These are phyloP conservation scores for Andrena dorsata DNA, from an alignment of 2,888 invertebrate species.

Conservation along the genomic window DNA sequence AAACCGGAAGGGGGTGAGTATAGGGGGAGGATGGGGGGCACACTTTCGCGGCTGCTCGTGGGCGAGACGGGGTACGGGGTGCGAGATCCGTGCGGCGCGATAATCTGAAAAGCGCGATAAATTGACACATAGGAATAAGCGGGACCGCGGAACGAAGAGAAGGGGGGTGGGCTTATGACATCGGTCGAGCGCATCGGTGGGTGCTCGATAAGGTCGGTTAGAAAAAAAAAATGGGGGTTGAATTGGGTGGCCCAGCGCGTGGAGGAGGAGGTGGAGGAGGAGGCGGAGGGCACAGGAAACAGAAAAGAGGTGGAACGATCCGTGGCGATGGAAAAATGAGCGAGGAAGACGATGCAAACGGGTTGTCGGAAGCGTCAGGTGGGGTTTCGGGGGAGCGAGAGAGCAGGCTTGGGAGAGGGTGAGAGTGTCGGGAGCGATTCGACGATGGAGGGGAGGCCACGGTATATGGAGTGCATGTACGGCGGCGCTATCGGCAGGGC, in stretches of 20 bases:
- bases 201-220: slow-evolving; percentile 42
- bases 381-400: slow-evolving; percentile 44
- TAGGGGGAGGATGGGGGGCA: neutral
- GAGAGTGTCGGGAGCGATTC: slow-evolving; percentile 47
- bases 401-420: slow-evolving; percentile 36
- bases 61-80: no score
- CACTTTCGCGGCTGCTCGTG: neutral
- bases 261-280: neutral
- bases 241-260: no score
- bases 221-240: slow-evolving; percentile 15
- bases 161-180: slow-evolving; percentile 32
- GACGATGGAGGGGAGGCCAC: slow-evolving; percentile 13
- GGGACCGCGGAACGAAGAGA: neutral
- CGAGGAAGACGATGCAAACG: slow-evolving; percentile 62
- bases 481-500: slow-evolving; percentile 41
- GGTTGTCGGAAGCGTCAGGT: slow-evolving; percentile 61
- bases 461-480: slow-evolving; percentile 45
- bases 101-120: slow-evolving; percentile 51
- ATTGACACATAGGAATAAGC: slow-evolving; percentile 42
- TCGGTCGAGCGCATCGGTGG: slow-evolving; percentile 28
- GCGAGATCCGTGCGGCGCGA: slow-evolving; percentile 19
- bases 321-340: slow-evolving; percentile 49
- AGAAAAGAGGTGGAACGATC: slow-evolving; percentile 45
- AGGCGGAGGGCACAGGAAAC: slow-evolving; percentile 15
- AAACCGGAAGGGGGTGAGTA: neutral